Evolutionary conservation across 2,888 invertebrate genomes (phyloP).

Genomic region (Tyria jacobaeae): DNA sequence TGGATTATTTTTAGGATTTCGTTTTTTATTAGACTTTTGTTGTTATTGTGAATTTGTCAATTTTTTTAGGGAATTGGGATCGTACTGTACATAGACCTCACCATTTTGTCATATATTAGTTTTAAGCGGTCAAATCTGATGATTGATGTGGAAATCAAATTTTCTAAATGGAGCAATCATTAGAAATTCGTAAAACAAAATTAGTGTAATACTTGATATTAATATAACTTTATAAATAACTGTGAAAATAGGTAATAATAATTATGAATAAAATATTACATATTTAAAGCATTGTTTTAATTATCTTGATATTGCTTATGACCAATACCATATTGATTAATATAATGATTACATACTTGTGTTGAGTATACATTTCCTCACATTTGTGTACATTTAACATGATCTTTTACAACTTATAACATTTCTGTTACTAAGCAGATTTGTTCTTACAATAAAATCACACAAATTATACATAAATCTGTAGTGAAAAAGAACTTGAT

Average conservation of each 20-base stretch:
- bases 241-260: constrained; percentile 87
- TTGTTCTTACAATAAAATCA: not conserved
- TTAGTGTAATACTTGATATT: constrained; percentile 87
- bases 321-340: not conserved
- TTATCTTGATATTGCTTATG: constrained; percentile 36
- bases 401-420: not conserved
- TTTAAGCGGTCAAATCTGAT: constrained; percentile 80
- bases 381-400: not conserved
- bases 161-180: constrained; percentile 86
- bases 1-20: constrained; percentile 80
- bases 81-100: constrained; percentile 88
- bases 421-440: not conserved
- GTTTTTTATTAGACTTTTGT: constrained; percentile 82
- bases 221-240: constrained; percentile 88
- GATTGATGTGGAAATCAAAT: constrained; percentile 85
- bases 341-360: not conserved
- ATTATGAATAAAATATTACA: constrained; percentile 87
- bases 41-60: constrained; percentile 90
- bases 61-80: constrained; percentile 90
- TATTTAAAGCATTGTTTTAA: constrained; percentile 81
- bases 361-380: not conserved
- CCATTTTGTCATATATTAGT: constrained; percentile 83
- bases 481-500: not conserved
- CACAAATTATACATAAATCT: no score
- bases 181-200: constrained; percentile 85